Percentiles rank a stretch among this genome's conserved stretches.
Evolutionary conservation across 2,113 vertebrate species (phyloP).

Genomic region (Pseudonaja textilis): DNA sequence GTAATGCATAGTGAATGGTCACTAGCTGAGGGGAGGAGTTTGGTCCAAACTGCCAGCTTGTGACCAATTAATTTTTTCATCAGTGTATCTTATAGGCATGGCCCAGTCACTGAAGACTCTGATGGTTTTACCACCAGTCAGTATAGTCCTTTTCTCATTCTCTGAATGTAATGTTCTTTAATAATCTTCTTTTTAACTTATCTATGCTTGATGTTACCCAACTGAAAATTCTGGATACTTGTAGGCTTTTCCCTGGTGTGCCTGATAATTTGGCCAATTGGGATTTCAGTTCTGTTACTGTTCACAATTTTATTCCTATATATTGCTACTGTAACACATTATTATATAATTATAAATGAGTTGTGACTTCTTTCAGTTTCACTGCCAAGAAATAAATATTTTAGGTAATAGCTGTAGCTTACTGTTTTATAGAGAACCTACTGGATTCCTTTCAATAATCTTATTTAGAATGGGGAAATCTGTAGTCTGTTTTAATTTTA

Average conservation of each 20-base stretch:
- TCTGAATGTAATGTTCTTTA: neutral
- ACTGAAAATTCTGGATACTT: neutral
- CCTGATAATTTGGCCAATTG: neutral
- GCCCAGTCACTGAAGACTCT: no score
- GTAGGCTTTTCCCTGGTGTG: neutral
- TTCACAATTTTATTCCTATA: neutral
- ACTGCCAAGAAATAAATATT: slow-evolving; percentile 32
- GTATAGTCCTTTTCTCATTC: neutral
- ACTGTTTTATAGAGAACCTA: slow-evolving; percentile 48
- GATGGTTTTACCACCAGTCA: no score
- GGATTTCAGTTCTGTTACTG: neutral
- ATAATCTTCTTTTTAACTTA: neutral
- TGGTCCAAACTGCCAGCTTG: neutral
- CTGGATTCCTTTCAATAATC: slow-evolving; percentile 52
- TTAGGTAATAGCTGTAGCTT: slow-evolving; percentile 50
- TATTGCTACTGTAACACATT: neutral
- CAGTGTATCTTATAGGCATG: neutral
- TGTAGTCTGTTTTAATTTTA: slow-evolving; percentile 66
- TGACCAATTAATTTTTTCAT: neutral
- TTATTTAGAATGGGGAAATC: slow-evolving; percentile 64
- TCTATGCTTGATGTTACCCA: neutral
- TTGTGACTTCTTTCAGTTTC: neutral
- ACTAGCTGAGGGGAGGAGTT: neutral
- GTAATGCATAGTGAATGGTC: neutral
- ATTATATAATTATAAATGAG: neutral